Conservation (phyloP, 2,797 vertebrate genomes). For the Siniperca undulata region DNA sequence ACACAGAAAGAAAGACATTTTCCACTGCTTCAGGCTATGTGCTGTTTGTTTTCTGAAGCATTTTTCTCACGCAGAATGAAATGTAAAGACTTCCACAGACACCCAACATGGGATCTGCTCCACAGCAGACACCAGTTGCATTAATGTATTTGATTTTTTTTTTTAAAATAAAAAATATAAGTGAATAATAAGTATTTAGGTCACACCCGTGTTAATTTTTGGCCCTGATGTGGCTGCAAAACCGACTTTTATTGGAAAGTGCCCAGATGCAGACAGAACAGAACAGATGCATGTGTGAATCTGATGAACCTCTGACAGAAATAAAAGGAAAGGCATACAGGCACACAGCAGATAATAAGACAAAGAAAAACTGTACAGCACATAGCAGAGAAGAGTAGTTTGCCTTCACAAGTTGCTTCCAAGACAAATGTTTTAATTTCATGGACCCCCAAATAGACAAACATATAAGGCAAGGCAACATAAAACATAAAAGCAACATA, state of each 20-base stretch:
- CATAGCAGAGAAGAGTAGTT: neutral
- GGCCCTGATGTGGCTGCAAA: neutral
- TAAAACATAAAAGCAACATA: no score
- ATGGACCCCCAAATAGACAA: neutral
- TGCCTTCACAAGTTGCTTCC: neutral
- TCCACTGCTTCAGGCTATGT: slow-evolving; percentile 34
- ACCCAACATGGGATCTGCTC: neutral
- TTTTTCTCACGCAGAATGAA: slow-evolving; percentile 61
- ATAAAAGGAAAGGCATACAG: neutral
- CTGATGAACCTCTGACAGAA: neutral
- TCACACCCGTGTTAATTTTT: neutral
- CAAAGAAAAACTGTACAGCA: neutral
- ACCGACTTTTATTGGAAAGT: neutral
- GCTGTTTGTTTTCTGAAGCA: slow-evolving; percentile 64
- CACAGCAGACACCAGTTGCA: neutral
- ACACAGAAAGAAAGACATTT: slow-evolving; percentile 56
- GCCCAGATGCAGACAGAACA: neutral
- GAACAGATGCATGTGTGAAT: neutral
- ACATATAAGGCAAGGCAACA: neutral
- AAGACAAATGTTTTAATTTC: slow-evolving; percentile 12
- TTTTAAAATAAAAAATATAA: neutral
- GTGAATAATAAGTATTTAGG: neutral
- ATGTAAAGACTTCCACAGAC: slow-evolving; percentile 29
- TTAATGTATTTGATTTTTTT: neutral
- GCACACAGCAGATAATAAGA: neutral